phyloP scores from a whole-genome alignment of 2,888 invertebrate genomes.

The Lasioglossum figueresi region DNA sequence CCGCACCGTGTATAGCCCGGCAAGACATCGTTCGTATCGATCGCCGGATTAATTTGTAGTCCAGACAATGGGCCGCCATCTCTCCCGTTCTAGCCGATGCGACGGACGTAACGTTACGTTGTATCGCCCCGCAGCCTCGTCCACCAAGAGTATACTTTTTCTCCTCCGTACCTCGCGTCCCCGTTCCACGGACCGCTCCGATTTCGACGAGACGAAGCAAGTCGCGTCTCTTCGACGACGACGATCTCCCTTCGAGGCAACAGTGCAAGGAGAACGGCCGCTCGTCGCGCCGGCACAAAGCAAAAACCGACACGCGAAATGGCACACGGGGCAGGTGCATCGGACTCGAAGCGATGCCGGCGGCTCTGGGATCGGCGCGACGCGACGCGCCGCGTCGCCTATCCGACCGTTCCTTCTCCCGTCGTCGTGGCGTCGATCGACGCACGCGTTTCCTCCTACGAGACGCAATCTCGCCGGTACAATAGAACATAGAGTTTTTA shows the following conservation, averaged over 20 bases:
- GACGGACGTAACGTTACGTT: constrained; percentile 76
- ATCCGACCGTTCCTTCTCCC: background rate
- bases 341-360: background rate
- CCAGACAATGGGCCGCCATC: constrained; percentile 84
- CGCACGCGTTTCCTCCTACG: constrained; percentile 58
- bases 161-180: too few relatives aligned
- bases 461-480: constrained; percentile 70
- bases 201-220: background rate
- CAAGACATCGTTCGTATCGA: constrained; percentile 80
- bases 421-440: background rate
- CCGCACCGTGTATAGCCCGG: constrained; percentile 71
- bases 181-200: background rate
- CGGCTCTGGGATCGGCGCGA: background rate
- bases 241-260: background rate
- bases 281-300: background rate
- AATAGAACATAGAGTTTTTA: constrained; percentile 73
- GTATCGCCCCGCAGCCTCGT: constrained; percentile 67
- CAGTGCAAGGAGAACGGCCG: background rate
- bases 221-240: background rate
- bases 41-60: constrained; percentile 83
- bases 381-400: background rate
- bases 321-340: background rate
- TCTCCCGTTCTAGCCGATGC: constrained; percentile 77
- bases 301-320: background rate
- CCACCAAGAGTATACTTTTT: background rate